These are phyloP conservation scores for Falco columbarius DNA, from an alignment of 2,797 vertebrate genomes.

Conservation along the genomic window DNA sequence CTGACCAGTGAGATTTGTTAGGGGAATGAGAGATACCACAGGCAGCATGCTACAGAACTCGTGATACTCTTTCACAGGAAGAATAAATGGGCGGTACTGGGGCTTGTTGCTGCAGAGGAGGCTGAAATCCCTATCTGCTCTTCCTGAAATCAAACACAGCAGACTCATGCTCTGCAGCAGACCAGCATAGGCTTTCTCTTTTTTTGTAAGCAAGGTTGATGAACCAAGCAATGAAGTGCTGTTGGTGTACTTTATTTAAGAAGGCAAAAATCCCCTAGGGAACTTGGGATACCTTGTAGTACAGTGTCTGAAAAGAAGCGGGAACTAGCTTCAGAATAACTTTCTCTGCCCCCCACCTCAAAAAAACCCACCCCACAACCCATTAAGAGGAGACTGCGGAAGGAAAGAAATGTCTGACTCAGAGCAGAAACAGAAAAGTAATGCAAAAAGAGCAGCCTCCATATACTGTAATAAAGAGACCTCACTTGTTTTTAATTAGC, in stretches of 20 bases:
- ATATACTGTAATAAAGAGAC: neutral
- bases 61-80: neutral
- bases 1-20: neutral
- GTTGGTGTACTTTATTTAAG: neutral
- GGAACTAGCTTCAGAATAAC: neutral
- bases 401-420: conserved; percentile 32
- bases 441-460: conserved; percentile 3
- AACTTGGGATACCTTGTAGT: neutral
- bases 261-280: neutral
- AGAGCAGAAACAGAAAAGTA: conserved; percentile 29
- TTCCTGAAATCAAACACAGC: neutral
- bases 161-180: neutral
- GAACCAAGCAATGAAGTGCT: neutral
- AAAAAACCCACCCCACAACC: neutral
- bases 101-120: neutral
- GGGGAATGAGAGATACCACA: neutral
- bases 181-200: neutral
- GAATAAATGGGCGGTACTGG: neutral
- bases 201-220: neutral
- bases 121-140: neutral
- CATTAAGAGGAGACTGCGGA: neutral
- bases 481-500: conserved; percentile 11
- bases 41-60: neutral
- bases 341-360: neutral
- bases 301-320: neutral